Evolutionary conservation across 1,140 invertebrate species (phyloP).

Genomic region (Caenorhabditis latens): DNA sequence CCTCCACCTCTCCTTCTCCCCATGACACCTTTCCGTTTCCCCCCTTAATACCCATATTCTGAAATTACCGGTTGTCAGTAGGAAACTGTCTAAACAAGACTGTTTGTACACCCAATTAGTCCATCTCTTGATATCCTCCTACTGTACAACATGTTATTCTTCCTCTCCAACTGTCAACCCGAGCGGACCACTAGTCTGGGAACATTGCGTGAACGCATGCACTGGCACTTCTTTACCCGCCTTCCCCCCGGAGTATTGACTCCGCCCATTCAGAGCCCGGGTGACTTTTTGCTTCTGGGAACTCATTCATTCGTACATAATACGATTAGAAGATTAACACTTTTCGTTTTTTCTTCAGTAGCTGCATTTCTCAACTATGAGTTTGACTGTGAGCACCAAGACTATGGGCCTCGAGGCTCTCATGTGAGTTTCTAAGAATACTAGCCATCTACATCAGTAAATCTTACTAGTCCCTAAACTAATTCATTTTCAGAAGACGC

Average conservation of each 20-base stretch:
- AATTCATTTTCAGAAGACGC: not conserved
- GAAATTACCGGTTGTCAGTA: constrained; percentile 43
- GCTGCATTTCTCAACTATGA: not conserved
- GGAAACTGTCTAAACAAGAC: constrained; percentile 13
- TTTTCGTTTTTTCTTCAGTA: not conserved
- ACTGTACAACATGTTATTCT: not conserved
- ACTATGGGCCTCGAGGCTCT: not conserved
- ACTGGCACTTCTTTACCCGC: not conserved
- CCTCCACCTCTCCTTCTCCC: not conserved
- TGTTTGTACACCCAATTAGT: not conserved
- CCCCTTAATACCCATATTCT: not conserved
- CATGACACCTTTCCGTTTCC: not conserved
- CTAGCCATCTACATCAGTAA: not conserved
- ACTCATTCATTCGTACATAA: not conserved
- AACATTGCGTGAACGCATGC: not conserved
- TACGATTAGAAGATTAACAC: not conserved
- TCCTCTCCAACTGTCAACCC: too few species aligned
- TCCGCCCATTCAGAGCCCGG: constrained; percentile 10
- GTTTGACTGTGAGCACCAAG: not conserved
- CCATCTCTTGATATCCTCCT: not conserved
- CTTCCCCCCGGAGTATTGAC: not conserved
- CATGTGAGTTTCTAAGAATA: not conserved
- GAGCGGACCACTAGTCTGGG: too few species aligned
- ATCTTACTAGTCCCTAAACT: not conserved
- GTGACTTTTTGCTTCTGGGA: not conserved